These are phyloP conservation scores for Andrena marginata DNA, from an alignment of 2,888 invertebrate genomes.

Conservation along the genomic window DNA sequence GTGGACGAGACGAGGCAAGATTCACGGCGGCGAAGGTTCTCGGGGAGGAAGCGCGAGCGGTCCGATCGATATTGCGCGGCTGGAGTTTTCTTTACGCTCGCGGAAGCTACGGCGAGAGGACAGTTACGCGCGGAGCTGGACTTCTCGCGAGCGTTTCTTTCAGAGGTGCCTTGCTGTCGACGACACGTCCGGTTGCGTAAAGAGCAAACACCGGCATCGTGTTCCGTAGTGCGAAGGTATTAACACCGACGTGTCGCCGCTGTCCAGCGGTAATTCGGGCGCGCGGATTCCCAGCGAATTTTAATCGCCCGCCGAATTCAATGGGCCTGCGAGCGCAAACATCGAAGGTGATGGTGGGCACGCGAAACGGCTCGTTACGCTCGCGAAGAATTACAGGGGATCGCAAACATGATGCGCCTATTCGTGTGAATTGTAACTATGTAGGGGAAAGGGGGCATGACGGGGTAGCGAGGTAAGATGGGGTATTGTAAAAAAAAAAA, in stretches of 20 bases:
- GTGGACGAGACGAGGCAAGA: conserved; percentile 25
- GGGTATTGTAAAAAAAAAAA: no score
- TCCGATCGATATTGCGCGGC: conserved; percentile 53
- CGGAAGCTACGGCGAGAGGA: conserved; percentile 17
- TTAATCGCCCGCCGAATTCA: conserved; percentile 17
- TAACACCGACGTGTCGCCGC: conserved; percentile 2
- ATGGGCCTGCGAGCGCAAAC: conserved; percentile 34
- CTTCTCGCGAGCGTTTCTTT: no score
- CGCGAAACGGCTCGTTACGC: conserved; percentile 32
- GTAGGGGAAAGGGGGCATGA: no score
- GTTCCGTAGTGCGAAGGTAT: conserved; percentile 1
- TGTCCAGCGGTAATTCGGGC: not conserved
- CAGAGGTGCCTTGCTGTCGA: not conserved
- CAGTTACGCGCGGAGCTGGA: not conserved
- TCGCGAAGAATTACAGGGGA: conserved; percentile 24
- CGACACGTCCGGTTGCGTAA: not conserved
- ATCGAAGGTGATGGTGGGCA: conserved; percentile 22
- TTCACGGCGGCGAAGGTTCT: conserved; percentile 24
- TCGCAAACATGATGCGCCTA: not conserved
- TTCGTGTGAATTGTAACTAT: no score
- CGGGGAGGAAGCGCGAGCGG: conserved; percentile 3
- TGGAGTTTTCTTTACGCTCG: conserved; percentile 8
- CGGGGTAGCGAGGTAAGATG: no score
- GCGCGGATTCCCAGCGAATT: conserved; percentile 10
- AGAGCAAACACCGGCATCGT: not conserved